A percentile compares a stretch with the other conserved stretches of the same genome.
phyloP scores from a whole-genome alignment of 2,113 vertebrate species.

The Oreochromis tanganicae region DNA sequence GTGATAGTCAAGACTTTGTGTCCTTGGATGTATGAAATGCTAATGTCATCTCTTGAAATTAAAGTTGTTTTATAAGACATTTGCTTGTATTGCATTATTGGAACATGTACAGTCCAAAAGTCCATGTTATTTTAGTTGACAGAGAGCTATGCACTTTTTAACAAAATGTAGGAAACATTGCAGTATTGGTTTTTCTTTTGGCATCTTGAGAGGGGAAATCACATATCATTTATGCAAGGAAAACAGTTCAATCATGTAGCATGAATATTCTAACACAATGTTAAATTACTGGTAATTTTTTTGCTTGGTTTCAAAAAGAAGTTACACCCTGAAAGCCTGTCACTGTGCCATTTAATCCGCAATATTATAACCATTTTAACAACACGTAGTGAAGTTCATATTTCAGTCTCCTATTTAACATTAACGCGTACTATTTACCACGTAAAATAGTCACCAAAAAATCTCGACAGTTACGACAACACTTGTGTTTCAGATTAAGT shows the following conservation, averaged over 20 bases:
- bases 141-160: background rate
- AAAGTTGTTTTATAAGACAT: conserved; percentile 59
- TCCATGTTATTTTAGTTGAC: background rate
- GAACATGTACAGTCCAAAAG: background rate
- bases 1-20: conserved; percentile 51
- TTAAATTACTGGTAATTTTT: background rate
- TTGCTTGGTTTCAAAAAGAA: background rate
- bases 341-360: rapidly evolving
- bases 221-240: background rate
- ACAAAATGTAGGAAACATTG: background rate
- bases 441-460: background rate
- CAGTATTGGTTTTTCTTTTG: background rate
- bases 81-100: background rate
- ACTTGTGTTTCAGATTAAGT: background rate
- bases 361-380: background rate
- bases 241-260: background rate
- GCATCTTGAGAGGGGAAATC: background rate
- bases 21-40: conserved; percentile 61
- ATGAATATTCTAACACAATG: background rate
- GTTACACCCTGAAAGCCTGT: background rate
- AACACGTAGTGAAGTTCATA: background rate
- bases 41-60: conserved; percentile 66
- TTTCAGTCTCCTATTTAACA: background rate
- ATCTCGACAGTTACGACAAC: background rate
- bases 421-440: background rate